Evolutionary conservation across 2,888 invertebrate species (phyloP), one percentile per base, ranked within the genome.

Genomic region (Noctua pronuba): DNA sequence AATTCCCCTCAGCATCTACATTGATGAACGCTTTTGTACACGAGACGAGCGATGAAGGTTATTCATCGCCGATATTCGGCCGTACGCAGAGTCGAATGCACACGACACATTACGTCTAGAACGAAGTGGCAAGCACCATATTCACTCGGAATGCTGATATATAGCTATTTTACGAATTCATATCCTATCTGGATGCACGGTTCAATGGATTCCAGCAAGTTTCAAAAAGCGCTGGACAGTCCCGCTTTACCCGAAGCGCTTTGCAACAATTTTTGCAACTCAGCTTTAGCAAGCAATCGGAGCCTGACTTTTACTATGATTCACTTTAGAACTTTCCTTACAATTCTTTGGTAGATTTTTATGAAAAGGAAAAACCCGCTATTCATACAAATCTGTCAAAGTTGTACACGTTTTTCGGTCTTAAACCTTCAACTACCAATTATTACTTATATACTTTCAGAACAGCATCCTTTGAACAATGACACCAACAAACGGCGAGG

Each of bases 401-500:
- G 24, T 44, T 62, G 41, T 73, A 35, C 1, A 52, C 35, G 28
- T 18, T 65, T 13, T 82, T 35, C 11, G 16, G 18, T 18, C 11
- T 49, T 21, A 21, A 28, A 31, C 38, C 21, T 16, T 8, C 1
- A 44, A 41, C 4, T 38, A 4, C 41, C 41, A 28, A 24, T 4
- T 16, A 41, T 31, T 24, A 49, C 49, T 49, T 49, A 24, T 49
- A 46, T 46, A 35, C 52, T 87, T 88, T 69, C 86, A 88, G 82
- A 64, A 58, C n/a, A 66, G 6, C n/a, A 16, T 35, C 24, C 41
- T 60, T 65, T 75, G 49, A 77, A 86, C 7, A 68, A 96, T 96
- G 96, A 95, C 94, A 75, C 96, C 96, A 31, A 90, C 93, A 18
- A 92, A 86, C 73, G 93, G 91, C 41, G 94, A 94, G 93, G 87